Percentiles rank a stretch among this genome's conserved stretches.
phyloP scores from a whole-genome alignment of 37 sponge, comb jelly and placozoan genomes.

The Axinella damicornis region DNA sequence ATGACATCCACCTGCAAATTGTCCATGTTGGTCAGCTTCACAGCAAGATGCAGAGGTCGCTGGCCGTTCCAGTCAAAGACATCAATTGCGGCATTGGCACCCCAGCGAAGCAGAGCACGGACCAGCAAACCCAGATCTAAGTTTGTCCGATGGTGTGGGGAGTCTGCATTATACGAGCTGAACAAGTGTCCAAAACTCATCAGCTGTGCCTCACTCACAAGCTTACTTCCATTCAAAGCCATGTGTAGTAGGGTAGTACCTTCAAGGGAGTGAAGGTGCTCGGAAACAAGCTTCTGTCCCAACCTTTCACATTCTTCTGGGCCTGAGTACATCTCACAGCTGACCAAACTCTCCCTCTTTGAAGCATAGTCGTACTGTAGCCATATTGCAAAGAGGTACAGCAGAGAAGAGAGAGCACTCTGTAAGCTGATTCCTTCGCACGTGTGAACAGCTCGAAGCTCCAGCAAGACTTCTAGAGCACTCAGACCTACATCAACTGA shows the following conservation, averaged over 20 bases:
- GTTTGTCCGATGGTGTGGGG: background rate
- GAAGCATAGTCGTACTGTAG: slow-evolving; percentile 1
- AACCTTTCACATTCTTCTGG: slow-evolving; percentile 32
- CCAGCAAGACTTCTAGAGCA: slow-evolving; percentile 11
- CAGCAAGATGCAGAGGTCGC: slow-evolving; percentile 36
- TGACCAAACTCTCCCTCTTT: background rate
- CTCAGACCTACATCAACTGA: background rate
- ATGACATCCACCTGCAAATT: slow-evolving; percentile 27
- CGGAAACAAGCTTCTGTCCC: slow-evolving; percentile 37
- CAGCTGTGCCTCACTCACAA: too few relatives aligned
- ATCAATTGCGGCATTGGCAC: slow-evolving; percentile 32
- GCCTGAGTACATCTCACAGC: background rate
- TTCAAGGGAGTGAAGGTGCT: slow-evolving; percentile 52
- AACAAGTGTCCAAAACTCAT: too few relatives aligned
- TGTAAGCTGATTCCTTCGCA: slow-evolving; percentile 25
- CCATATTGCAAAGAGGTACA: slow-evolving; percentile 31
- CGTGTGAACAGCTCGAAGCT: background rate
- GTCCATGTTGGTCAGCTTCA: slow-evolving; percentile 11
- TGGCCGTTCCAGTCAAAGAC: slow-evolving; percentile 51
- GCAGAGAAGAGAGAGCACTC: slow-evolving; percentile 19
- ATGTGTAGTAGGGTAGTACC: slow-evolving; percentile 67
- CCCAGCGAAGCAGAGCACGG: slow-evolving; percentile 43
- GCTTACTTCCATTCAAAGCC: slow-evolving; percentile 19
- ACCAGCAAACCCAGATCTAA: slow-evolving; percentile 19
- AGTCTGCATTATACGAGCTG: too few relatives aligned